These are phyloP conservation scores for Choloepus hoffmanni DNA, from an alignment of 2,113 vertebrate species.

Conservation along the genomic window DNA sequence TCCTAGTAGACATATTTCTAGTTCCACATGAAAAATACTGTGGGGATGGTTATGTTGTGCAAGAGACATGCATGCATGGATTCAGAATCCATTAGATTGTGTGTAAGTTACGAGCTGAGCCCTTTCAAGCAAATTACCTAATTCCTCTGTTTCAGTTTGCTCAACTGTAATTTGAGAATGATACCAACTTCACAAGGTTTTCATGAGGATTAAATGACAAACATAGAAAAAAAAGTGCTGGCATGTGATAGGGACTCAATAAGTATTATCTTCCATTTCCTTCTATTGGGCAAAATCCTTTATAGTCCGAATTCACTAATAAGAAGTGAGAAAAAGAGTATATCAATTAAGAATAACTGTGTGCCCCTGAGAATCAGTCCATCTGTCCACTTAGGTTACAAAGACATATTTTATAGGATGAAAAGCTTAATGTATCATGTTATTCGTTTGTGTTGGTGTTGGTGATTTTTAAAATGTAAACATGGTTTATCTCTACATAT, in stretches of 20 bases:
- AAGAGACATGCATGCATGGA: neutral
- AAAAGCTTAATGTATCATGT: neutral
- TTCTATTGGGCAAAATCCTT: neutral
- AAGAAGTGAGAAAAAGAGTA: neutral
- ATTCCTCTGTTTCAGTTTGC: neutral
- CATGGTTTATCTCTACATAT: neutral
- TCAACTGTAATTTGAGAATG: neutral
- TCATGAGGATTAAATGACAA: neutral
- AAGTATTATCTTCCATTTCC: neutral
- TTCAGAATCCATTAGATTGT: neutral
- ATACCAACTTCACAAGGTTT: neutral
- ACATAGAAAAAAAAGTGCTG: neutral
- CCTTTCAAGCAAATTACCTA: neutral
- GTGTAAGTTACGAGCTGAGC: neutral
- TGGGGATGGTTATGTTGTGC: neutral
- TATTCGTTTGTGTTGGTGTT: neutral
- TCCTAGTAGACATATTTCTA: neutral
- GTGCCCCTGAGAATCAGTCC: neutral
- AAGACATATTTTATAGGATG: neutral
- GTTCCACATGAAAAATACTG: neutral
- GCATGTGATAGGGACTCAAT: neutral
- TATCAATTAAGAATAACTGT: neutral
- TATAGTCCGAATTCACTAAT: constrained; percentile 4
- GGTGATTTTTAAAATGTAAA: neutral
- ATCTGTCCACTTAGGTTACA: neutral